These are phyloP conservation scores for Poeciliopsis occidentalis DNA, from an alignment of 2,113 vertebrate genomes.

Conservation along the genomic window DNA sequence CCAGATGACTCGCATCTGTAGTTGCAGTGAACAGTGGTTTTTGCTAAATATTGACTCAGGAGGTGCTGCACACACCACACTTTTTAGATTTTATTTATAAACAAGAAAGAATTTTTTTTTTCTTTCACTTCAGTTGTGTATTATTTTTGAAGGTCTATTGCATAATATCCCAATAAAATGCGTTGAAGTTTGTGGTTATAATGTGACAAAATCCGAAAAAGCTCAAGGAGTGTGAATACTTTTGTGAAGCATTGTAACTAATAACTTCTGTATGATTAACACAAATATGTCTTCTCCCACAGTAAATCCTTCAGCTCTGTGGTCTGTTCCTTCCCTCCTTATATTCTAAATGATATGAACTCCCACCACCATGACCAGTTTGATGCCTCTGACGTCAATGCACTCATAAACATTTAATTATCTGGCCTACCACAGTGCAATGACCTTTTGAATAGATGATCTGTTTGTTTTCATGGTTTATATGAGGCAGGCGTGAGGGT, in stretches of 20 bases:
- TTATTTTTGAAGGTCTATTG: not conserved
- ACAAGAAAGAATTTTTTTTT: not conserved
- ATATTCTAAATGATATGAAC: constrained; percentile 60
- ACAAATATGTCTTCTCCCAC: constrained; percentile 39
- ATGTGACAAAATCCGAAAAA: not conserved
- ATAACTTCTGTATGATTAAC: constrained; percentile 18
- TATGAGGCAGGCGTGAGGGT: constrained; percentile 9
- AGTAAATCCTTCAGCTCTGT: constrained; percentile 32
- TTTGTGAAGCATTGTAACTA: not conserved
- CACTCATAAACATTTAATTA: constrained; percentile 51
- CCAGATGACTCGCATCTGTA: not conserved
- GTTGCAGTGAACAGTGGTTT: not conserved
- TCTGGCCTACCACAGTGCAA: constrained; percentile 54
- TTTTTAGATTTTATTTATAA: not conserved
- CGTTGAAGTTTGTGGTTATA: not conserved
- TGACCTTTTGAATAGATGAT: constrained; percentile 49
- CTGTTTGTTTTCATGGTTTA: constrained; percentile 61
- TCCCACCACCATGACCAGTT: constrained; percentile 24
- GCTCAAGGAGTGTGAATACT: not conserved
- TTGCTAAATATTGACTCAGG: not conserved
- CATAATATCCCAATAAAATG: not conserved
- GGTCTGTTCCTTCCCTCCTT: constrained; percentile 32
- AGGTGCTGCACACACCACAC: not conserved
- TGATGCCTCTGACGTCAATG: constrained; percentile 61
- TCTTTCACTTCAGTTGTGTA: not conserved